Evolutionary conservation across 2,113 vertebrate species (phyloP), one percentile per base, ranked within the genome.

Genomic region (Heterochromis multidens): DNA sequence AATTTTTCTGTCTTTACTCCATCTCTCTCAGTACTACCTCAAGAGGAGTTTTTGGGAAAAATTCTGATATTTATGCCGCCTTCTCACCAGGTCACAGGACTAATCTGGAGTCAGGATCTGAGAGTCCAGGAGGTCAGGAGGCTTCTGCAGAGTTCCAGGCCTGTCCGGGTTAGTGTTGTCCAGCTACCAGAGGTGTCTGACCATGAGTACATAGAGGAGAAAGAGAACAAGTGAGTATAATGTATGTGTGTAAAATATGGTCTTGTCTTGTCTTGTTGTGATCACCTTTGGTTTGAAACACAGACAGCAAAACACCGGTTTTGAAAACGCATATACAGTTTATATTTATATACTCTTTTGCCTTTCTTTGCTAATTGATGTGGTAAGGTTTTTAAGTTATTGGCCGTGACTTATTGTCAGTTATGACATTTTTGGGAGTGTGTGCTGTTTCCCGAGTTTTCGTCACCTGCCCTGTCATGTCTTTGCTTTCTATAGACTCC

Each of bases 121-220:
- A 93, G 98, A 29, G 97, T 99, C 57, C 98, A 99, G 95, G 99
- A 99, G 58, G 98, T 99, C 27, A 94, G 97, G n/a, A 95, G 98
- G 13, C 97, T 99, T 23, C 97, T 99, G 16, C 99, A 99, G 91
- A 99, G 98, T 29, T 97, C 99, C 2, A 97, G 97, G 62, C 98
- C 99, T 0, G 98, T 99, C 1, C 96, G 98, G 0, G 98, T 99
- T 90, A 98, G 97, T 0, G 97, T 99, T 2, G 96, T 98, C 19
- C 99, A 99, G 88, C 96, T 98, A 79, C 98, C 98, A 0, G 98
- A 99, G 86, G 97, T 99, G 70, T 99, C 97, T 40, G 99, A 99
- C 90, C 99, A 99, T 0, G 99, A 99, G 90, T 99, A 98, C 93
- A 99, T 99, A 1, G 99, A 99, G 86, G 99, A 99, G 91, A 99